Base-by-base conservation (phyloP, 2,113 vertebrate species). In the Nestor notabilis region DNA sequence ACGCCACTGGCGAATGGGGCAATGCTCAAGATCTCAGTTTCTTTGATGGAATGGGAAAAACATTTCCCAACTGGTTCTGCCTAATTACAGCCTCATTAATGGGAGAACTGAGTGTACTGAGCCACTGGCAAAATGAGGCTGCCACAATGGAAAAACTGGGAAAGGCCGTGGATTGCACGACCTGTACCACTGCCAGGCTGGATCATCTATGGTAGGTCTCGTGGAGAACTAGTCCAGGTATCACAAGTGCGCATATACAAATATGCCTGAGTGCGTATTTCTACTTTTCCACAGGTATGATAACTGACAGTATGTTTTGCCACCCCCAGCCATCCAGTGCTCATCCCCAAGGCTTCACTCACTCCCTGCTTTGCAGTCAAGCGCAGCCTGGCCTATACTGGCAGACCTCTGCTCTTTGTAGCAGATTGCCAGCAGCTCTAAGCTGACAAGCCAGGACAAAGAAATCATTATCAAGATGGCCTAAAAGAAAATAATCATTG, bases 51-150 rank as follows among this genome's bases (percentile, higher is more conserved):
- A 37, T 72, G 66, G 47, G 71, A 92, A 82, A 88, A 86, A 14
- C 12, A 70, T 88, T 90, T 90, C 88, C 71, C 75, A 95, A 56
- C 35, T 44, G 92, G 29, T 17, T 53, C 66, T 94, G 49, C 20
- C 63, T 92, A 96, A 95, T 93, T 97, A 69, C 11, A 88, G 37
- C 49, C 66, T 80, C 63, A 53, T 96, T 95, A 95, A 78, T 0
- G 0, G 28, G 37, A 89, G 41, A 91, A 96, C 44, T 2, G 2
- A 78, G 31, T 16, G 14, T 63, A 82, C 52, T 13, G 35, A 92
- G 78, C 78, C 82, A 72, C 17, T 39, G 63, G 66, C 52, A 65
- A 79, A 86, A 71, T 27, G 21, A 52, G 33, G 56, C 78, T 89
- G 55, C 50, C 43, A 90, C 52, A 60, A 56, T 49, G 14, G 6